Evolutionary conservation across 2,888 invertebrate genomes (phyloP).

Genomic region (Tenodera sinensis): DNA sequence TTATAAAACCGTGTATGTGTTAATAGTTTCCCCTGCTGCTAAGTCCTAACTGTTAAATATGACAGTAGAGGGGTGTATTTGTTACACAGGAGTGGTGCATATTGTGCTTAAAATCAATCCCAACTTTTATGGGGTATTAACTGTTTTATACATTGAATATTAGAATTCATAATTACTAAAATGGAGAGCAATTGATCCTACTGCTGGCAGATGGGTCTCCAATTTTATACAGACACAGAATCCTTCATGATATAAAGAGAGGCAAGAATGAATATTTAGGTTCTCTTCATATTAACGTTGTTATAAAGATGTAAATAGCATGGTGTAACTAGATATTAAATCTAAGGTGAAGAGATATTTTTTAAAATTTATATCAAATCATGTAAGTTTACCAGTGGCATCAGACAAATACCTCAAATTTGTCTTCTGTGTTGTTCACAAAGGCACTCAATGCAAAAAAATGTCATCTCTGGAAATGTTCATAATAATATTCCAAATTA

Average conservation of each 20-base stretch:
- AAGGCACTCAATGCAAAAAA: not conserved
- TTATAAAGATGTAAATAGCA: not conserved
- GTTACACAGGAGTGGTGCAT: not conserved
- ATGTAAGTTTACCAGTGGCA: not conserved
- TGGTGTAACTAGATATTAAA: not conserved
- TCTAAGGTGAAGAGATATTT: not conserved
- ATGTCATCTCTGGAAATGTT: not conserved
- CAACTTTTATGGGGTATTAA: not conserved
- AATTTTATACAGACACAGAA: not conserved
- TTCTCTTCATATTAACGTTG: not conserved
- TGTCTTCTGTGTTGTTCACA: not conserved
- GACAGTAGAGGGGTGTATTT: not conserved
- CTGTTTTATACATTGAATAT: not conserved
- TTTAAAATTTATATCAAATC: not conserved
- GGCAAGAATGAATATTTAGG: not conserved
- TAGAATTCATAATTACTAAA: not conserved
- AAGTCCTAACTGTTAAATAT: not conserved
- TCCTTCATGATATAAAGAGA: not conserved
- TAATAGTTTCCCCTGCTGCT: not conserved
- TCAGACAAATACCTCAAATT: not conserved
- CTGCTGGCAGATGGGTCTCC: not conserved
- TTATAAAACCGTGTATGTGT: not conserved
- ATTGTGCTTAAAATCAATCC: not conserved
- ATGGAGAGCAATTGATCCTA: not conserved
- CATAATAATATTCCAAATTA: not conserved